Percentiles rank a stretch among this genome's conserved stretches.
These are phyloP conservation scores for Mesoligia furuncula DNA, from an alignment of 2,888 invertebrate genomes.

Conservation along the genomic window DNA sequence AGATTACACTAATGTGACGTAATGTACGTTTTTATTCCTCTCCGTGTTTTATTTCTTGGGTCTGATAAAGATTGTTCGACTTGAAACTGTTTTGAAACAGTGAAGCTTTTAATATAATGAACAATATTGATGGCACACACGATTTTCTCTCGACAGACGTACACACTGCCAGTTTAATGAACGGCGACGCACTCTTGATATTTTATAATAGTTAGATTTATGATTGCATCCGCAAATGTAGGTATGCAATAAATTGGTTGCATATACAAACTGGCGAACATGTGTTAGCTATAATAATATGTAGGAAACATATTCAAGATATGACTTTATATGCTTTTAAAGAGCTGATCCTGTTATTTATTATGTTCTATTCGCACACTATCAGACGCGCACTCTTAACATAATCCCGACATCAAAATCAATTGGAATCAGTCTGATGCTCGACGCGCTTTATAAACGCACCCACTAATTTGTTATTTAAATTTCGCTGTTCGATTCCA, in stretches of 20 bases:
- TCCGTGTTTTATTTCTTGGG: conserved; percentile 61
- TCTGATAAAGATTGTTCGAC: conserved; percentile 57
- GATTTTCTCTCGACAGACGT: conserved; percentile 50
- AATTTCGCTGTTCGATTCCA: conserved; percentile 84
- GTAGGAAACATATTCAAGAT: conserved; percentile 32
- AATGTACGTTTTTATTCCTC: conserved; percentile 64
- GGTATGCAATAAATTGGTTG: conserved; percentile 58
- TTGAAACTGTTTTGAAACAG: conserved; percentile 57
- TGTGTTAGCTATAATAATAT: conserved; percentile 18
- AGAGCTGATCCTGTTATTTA: conserved; percentile 57
- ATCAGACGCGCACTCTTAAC: conserved; percentile 66
- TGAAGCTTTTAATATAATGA: conserved; percentile 56
- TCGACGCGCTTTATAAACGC: conserved; percentile 83
- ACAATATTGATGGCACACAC: conserved; percentile 56
- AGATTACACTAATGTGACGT: conserved; percentile 68
- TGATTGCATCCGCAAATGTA: conserved; percentile 55
- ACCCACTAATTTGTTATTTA: conserved; percentile 88
- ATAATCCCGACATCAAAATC: conserved; percentile 80
- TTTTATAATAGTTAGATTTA: conserved; percentile 64
- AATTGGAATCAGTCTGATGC: conserved; percentile 81
- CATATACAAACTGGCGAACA: conserved; percentile 34
- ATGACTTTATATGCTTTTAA: conserved; percentile 48
- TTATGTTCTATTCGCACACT: conserved; percentile 60
- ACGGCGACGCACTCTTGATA: conserved; percentile 54
- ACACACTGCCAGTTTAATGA: conserved; percentile 50